A percentile compares a stretch with the other conserved stretches of the same genome.
Evolutionary conservation across 2,797 vertebrate genomes (phyloP).

Genomic region (Muscicapa striata): DNA sequence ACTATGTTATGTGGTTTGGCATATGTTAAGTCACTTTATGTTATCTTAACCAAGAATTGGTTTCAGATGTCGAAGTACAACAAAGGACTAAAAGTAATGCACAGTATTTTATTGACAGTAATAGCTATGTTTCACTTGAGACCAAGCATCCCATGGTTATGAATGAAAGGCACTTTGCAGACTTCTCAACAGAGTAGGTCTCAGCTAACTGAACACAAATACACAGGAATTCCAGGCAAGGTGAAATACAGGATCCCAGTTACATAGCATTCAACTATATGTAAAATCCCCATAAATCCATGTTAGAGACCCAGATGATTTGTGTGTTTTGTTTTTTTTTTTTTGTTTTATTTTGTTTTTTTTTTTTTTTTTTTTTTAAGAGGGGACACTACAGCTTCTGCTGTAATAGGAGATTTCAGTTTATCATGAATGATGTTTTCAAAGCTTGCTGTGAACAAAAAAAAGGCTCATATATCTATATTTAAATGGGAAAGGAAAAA

Average conservation of each 20-base stretch:
- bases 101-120: not conserved
- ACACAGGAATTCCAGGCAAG: not conserved
- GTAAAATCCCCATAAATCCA: not conserved
- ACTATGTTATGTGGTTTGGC: not conserved
- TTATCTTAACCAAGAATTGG: not conserved
- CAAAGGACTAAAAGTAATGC: not conserved
- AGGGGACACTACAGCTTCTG: not conserved
- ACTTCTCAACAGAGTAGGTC: not conserved
- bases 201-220: not conserved
- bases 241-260: not conserved
- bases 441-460: fast-evolving
- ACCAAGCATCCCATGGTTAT: not conserved
- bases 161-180: not conserved
- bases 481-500: not conserved
- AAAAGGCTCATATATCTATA: not conserved
- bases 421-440: not conserved
- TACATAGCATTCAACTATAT: fast-evolving
- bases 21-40: not conserved
- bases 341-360: not conserved
- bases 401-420: not conserved
- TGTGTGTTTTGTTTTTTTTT: not conserved
- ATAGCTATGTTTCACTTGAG: not conserved
- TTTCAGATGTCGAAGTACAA: not conserved
- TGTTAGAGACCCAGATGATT: not conserved
- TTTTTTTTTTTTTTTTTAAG: too few species aligned